These are phyloP conservation scores for Gopherus evgoodei DNA, from an alignment of 2,113 vertebrate species.

Conservation along the genomic window DNA sequence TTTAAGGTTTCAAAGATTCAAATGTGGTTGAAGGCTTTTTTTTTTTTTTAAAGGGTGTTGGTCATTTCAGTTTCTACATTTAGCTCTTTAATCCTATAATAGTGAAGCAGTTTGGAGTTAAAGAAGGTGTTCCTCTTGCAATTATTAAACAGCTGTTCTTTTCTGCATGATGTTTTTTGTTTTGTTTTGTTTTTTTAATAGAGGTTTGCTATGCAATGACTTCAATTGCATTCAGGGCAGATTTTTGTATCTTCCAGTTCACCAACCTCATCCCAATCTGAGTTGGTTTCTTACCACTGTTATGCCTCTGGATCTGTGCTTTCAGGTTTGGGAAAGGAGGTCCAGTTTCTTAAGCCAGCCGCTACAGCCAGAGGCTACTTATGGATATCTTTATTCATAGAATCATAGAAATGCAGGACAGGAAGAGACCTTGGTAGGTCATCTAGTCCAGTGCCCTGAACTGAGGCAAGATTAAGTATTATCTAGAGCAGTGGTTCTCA, in stretches of 20 bases:
- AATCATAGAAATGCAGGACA: neutral
- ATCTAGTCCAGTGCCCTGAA: neutral
- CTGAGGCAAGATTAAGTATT: neutral
- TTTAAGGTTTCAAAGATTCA: neutral
- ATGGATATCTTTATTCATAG: neutral
- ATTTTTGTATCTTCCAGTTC: neutral
- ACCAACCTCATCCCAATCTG: neutral
- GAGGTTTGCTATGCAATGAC: neutral
- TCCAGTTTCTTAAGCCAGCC: neutral
- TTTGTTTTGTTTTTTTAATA: neutral
- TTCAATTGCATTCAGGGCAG: neutral
- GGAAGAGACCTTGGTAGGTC: neutral
- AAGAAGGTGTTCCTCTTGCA: neutral
- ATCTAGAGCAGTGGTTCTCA: neutral
- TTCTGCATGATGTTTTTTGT: neutral
- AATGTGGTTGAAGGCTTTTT: neutral
- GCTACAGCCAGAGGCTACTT: neutral
- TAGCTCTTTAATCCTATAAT: neutral
- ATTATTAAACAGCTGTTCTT: neutral
- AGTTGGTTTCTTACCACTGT: neutral
- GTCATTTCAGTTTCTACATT: neutral
- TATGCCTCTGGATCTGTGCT: neutral
- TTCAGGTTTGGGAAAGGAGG: neutral
- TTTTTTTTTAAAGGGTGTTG: neutral
- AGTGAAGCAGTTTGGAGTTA: neutral